Conservation (phyloP, 2,888 invertebrate species). For the Eristalinus sepulchralis region DNA sequence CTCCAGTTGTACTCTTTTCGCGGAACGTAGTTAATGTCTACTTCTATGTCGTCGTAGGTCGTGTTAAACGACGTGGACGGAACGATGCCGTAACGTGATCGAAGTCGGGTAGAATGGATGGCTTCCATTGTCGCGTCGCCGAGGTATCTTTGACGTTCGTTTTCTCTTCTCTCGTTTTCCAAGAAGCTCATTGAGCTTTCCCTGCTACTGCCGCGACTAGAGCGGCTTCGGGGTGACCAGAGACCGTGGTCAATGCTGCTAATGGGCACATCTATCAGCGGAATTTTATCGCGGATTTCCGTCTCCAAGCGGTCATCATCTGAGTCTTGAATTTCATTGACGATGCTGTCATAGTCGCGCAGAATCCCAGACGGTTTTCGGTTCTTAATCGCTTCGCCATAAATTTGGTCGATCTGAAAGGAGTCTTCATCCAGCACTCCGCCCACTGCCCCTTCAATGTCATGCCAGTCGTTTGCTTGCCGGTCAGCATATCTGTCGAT, state of each 20-base stretch:
- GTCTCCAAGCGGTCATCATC: constrained; percentile 68
- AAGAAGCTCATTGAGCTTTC: constrained; percentile 74
- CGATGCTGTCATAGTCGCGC: constrained; percentile 78
- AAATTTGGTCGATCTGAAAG: constrained; percentile 79
- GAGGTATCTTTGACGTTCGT: constrained; percentile 76
- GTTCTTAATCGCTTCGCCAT: constrained; percentile 79
- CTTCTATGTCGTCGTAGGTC: constrained; percentile 74
- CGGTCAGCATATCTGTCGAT: constrained; percentile 77
- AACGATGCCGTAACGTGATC: constrained; percentile 78
- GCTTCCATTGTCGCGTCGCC: constrained; percentile 77
- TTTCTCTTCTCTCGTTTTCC: constrained; percentile 75
- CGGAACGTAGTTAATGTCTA: constrained; percentile 77
- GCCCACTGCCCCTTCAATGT: constrained; percentile 76
- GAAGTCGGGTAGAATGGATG: constrained; percentile 76
- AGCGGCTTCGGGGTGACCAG: constrained; percentile 51
- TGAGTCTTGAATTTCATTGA: constrained; percentile 75
- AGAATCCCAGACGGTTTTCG: constrained; percentile 79
- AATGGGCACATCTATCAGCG: neutral
- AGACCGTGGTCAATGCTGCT: constrained; percentile 3
- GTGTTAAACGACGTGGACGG: constrained; percentile 75
- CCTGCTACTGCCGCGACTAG: constrained; percentile 60
- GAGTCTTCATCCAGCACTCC: constrained; percentile 77
- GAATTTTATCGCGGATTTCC: constrained; percentile 20
- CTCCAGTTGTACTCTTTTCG: constrained; percentile 80
- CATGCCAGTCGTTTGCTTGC: constrained; percentile 78